phyloP scores from a whole-genome alignment of 1,140 invertebrate genomes.

The Bombus terrestris region DNA sequence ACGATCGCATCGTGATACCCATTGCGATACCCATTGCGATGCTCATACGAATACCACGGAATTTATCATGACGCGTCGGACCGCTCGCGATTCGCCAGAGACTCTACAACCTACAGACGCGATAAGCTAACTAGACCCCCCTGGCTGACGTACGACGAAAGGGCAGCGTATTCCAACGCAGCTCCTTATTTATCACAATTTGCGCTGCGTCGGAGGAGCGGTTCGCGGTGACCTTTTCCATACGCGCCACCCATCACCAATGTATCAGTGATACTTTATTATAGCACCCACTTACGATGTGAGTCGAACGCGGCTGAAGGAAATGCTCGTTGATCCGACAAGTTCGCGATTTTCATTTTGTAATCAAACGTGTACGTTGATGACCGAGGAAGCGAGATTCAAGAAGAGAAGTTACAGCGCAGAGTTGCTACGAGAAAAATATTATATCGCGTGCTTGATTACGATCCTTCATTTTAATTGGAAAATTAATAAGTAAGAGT shows the following conservation, averaged over 20 bases:
- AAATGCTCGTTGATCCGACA: background rate
- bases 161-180: background rate
- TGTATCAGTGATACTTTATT: constrained; percentile 29
- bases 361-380: background rate
- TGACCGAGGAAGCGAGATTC: background rate
- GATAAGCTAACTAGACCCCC: constrained; percentile 58
- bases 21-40: background rate
- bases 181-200: constrained; percentile 17
- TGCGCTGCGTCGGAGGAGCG: background rate
- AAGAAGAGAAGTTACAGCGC: background rate
- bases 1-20: constrained; percentile 32
- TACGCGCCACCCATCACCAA: constrained; percentile 37
- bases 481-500: background rate
- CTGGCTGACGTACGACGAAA: constrained; percentile 42
- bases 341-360: background rate
- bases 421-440: background rate
- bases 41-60: constrained; percentile 24
- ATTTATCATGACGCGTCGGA: constrained; percentile 55
- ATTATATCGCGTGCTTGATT: background rate
- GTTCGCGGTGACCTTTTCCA: constrained; percentile 23
- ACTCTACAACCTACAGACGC: background rate
- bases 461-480: background rate
- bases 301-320: background rate
- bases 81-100: background rate
- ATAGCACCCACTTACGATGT: background rate